phyloP scores from a whole-genome alignment of 2,888 invertebrate genomes.

The Acleris literana region DNA sequence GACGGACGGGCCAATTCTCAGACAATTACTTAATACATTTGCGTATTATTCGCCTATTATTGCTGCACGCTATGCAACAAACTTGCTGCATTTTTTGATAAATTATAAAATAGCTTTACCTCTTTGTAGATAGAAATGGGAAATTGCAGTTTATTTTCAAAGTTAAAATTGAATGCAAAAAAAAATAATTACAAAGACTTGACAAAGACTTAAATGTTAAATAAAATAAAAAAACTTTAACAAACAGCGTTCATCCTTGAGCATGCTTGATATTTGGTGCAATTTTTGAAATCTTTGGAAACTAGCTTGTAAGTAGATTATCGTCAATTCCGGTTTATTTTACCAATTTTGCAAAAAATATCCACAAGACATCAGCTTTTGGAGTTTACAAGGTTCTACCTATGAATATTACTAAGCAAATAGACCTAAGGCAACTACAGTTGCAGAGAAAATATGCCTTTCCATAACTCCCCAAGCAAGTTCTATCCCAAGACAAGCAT shows the following conservation, averaged over 20 bases:
- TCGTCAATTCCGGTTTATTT: too few relatives aligned
- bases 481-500: conserved; percentile 66
- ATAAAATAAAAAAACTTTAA: too few relatives aligned
- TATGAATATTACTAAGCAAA: not conserved
- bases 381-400: not conserved
- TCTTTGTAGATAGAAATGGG: not conserved
- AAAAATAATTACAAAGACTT: too few relatives aligned
- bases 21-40: conserved; percentile 36
- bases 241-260: too few relatives aligned
- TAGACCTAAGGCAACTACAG: conserved; percentile 11
- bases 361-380: not conserved
- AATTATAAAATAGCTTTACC: not conserved
- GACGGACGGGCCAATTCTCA: conserved; percentile 43
- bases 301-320: too few relatives aligned
- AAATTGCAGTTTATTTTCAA: too few relatives aligned
- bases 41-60: conserved; percentile 34
- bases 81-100: conserved; percentile 42
- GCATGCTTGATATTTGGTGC: too few relatives aligned
- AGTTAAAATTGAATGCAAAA: too few relatives aligned
- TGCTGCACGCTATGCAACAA: conserved; percentile 39
- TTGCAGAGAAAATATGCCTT: conserved; percentile 1
- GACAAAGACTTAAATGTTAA: too few relatives aligned
- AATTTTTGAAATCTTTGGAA: too few relatives aligned
- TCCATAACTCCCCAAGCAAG: conserved; percentile 58
- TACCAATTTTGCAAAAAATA: too few relatives aligned